Base-by-base conservation (phyloP, 2,888 invertebrate species). In the Nomada hirtipes region DNA sequence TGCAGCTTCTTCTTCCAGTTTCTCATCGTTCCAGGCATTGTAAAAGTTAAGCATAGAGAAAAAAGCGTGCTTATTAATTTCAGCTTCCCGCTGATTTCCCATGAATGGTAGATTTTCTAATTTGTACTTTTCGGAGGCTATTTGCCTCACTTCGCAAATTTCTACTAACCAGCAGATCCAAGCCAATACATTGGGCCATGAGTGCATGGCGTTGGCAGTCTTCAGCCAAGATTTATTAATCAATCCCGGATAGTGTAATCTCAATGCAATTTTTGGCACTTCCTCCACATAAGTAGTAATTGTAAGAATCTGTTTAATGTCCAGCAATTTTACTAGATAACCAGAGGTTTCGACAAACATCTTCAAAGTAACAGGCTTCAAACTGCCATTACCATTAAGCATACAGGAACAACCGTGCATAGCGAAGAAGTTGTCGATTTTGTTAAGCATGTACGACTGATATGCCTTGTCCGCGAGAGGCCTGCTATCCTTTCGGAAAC, bases 171-270 rank as follows among this genome's bases (percentile, higher is more conserved):
- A 96, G 0, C 94, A 94, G 15, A 95, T 92, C 91, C 95, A 94
- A 0, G 95, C 95, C 9, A 96, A 90, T 63, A 95, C 95, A 53
- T 95, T 95, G 0, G 95, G 95, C 92, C 95, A 95, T 0, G 95
- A 95, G 90, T 95, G 95, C 88, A 95, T 94, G 0, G 95, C 95
- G 92, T 95, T 95, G 4, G 95, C 95, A 0, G 95, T 94, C 91
- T 95, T 95, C 87, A 96, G 91, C 95, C 95, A 96, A 0, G 95
- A 95, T 92, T 95, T 95, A 85, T 95, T 94, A 18, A 95, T 93
- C 0, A 93, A 81, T 10, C 95, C 95, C 0, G 95, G 95, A 93
- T 96, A 96, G 86, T 95, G 94, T 20, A 95, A 91, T 2, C 95
- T 94, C 83, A 95, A 95, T 4, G 94, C 93, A 69, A 95, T 86